Conservation (phyloP, 2,113 vertebrate species). For the Poecilia latipinna region DNA sequence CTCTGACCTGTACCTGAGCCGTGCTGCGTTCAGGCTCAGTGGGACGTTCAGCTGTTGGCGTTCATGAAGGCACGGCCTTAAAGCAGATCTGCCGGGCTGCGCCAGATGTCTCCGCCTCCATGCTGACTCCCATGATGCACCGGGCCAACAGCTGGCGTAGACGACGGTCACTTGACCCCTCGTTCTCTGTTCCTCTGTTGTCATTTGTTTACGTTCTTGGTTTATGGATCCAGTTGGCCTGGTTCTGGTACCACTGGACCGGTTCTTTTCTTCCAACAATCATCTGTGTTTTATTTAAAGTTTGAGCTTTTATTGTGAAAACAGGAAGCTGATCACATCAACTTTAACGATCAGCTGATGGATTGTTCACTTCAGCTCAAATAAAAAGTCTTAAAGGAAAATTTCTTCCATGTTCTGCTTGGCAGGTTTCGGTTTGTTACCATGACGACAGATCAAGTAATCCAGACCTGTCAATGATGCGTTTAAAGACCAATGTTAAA, state of each 20-base stretch:
- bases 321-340: background rate
- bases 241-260: background rate
- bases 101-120: constrained; percentile 71
- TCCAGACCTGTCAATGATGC: no score
- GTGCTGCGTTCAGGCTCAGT: constrained; percentile 49
- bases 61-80: constrained; percentile 78
- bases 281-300: background rate
- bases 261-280: background rate
- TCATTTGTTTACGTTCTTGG: background rate
- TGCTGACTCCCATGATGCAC: constrained; percentile 40
- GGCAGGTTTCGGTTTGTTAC: no score
- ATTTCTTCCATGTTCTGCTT: no score
- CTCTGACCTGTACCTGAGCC: constrained; percentile 9
- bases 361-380: background rate
- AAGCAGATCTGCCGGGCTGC: constrained; percentile 78
- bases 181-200: background rate
- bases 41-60: constrained; percentile 62
- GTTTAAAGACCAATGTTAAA: no score
- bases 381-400: background rate
- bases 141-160: background rate
- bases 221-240: background rate
- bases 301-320: constrained; percentile 4
- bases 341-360: background rate
- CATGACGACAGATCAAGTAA: no score
- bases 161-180: background rate